Conservation (phyloP, 2,888 invertebrate species). For the Schizaphis graminum region DNA sequence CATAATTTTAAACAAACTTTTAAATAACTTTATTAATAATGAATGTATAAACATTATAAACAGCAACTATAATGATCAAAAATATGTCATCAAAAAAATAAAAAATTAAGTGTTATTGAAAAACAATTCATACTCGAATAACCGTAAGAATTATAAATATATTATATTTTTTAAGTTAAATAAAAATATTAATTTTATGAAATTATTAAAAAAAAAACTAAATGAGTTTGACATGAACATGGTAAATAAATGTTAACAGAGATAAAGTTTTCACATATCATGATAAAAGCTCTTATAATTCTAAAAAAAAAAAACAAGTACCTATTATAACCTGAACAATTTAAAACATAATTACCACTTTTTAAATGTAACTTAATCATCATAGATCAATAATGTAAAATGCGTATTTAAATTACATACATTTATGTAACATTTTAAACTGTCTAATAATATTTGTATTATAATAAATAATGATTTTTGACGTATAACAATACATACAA, state of each 20-base stretch:
- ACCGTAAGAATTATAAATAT: neutral
- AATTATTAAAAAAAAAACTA: neutral
- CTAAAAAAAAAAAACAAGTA: neutral
- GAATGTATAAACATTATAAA: neutral
- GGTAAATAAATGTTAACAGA: neutral
- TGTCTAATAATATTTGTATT: too few species aligned
- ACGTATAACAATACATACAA: too few species aligned
- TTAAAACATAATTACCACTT: too few species aligned
- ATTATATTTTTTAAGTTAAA: neutral
- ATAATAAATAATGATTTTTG: too few species aligned
- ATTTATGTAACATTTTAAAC: too few species aligned
- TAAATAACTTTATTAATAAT: neutral
- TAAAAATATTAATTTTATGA: neutral
- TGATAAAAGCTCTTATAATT: neutral
- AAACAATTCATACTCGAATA: neutral
- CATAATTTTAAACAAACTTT: neutral
- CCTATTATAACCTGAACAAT: too few species aligned
- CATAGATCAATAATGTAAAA: too few species aligned
- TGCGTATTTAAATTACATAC: too few species aligned
- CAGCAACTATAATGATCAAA: neutral
- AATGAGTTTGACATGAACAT: neutral
- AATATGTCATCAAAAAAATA: too few species aligned
- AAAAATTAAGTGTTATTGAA: neutral
- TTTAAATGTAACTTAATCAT: too few species aligned
- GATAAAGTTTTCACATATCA: neutral